Evolutionary conservation across 2,113 vertebrate species (phyloP).

Genomic region (Saccopteryx leptura): DNA sequence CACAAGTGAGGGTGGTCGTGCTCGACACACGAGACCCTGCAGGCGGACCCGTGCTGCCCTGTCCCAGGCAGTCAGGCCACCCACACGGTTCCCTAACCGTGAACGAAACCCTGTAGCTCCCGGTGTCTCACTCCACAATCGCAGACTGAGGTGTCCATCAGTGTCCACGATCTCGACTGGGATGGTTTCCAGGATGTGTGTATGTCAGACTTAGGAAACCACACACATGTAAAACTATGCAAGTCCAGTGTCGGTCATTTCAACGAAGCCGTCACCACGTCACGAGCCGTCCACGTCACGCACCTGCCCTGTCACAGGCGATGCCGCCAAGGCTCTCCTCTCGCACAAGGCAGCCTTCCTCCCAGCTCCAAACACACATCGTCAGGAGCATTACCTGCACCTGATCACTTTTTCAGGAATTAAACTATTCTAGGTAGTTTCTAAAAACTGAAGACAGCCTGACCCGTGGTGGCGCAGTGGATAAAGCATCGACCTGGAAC

Average conservation of each 20-base stretch:
- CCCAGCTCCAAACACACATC: not conserved
- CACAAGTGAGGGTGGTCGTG: fast-evolving
- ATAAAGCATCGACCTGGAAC: too few relatives aligned
- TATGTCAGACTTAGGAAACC: fast-evolving
- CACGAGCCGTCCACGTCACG: too few relatives aligned
- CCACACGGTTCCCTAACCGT: not conserved
- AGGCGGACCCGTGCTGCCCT: fast-evolving
- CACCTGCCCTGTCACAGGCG: not conserved
- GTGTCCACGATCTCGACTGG: fast-evolving
- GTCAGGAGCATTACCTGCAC: fast-evolving
- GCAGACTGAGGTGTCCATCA: not conserved
- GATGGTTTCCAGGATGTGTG: fast-evolving
- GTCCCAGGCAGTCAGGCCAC: not conserved
- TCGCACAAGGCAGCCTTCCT: not conserved
- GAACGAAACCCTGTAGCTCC: not conserved
- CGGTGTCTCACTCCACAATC: fast-evolving
- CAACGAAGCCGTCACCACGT: not conserved
- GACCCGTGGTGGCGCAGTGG: too few relatives aligned
- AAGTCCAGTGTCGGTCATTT: not conserved
- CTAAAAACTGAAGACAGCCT: not conserved
- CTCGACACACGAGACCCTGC: too few relatives aligned
- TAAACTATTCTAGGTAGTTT: not conserved
- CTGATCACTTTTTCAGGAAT: not conserved
- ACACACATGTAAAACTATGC: not conserved
- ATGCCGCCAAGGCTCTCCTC: not conserved